These are phyloP conservation scores for Philotrypesis tridentata DNA, from an alignment of 1,140 invertebrate species.

Conservation along the genomic window DNA sequence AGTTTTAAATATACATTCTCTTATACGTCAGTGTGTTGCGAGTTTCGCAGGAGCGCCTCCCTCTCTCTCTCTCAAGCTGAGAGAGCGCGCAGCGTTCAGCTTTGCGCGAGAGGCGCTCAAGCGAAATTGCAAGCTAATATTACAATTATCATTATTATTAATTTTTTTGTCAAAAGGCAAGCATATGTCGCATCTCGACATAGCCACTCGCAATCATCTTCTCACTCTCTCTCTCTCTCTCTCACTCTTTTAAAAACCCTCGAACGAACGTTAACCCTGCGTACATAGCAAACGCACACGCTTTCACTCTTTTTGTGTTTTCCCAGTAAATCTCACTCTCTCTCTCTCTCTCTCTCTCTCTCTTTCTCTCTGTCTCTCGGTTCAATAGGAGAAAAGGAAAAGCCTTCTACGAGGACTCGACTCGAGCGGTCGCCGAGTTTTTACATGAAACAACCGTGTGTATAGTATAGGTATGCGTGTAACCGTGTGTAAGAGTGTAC, in stretches of 20 bases:
- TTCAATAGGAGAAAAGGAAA: not conserved
- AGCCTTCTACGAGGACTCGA: not conserved
- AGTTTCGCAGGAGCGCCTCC: not conserved
- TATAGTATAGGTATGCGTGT: not conserved
- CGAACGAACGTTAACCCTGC: not conserved
- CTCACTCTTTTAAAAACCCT: not conserved
- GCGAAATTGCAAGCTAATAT: not conserved
- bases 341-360: too few relatives aligned
- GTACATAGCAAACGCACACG: not conserved
- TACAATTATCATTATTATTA: not conserved
- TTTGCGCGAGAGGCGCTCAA: not conserved
- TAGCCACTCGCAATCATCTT: not conserved
- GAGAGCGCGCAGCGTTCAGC: not conserved
- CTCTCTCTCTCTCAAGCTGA: too few relatives aligned
- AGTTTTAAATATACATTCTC: constrained; percentile 14
- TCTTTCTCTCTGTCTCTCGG: not conserved
- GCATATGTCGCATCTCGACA: not conserved
- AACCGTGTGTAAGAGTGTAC: not conserved
- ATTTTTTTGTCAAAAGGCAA: not conserved
- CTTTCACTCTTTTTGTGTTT: not conserved
- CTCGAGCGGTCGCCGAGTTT: not conserved
- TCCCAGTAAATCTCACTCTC: not conserved
- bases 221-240: too few relatives aligned
- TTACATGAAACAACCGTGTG: not conserved
- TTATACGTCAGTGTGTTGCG: not conserved